Evolutionary conservation across 2,113 vertebrate genomes (phyloP).

Genomic region (Fulica atra): DNA sequence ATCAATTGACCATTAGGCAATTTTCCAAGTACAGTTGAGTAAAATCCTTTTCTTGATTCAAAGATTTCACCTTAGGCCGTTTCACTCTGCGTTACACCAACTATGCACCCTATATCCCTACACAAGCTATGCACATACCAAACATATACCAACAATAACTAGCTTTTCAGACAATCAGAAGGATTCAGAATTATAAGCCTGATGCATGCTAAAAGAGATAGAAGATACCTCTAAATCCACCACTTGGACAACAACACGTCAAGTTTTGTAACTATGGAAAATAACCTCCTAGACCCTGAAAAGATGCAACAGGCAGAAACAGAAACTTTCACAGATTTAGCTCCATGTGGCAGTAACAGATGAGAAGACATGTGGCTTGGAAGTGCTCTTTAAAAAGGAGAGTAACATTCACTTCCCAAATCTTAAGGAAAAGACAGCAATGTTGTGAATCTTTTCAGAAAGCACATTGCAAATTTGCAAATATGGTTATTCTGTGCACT

Average conservation of each 20-base stretch:
- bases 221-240: background rate
- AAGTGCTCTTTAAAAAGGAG: background rate
- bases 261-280: slow-evolving; percentile 2
- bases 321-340: background rate
- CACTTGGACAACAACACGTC: background rate
- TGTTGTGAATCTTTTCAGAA: background rate
- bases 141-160: background rate
- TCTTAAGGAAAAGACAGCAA: background rate
- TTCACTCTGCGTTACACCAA: background rate
- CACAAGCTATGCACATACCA: background rate
- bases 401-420: background rate
- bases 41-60: background rate
- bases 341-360: slow-evolving; percentile 28
- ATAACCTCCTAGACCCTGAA: background rate
- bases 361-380: slow-evolving; percentile 5
- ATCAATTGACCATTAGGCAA: background rate
- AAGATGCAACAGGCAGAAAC: background rate
- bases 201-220: background rate
- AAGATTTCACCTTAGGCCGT: background rate
- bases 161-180: background rate
- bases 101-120: background rate
- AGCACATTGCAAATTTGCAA: background rate
- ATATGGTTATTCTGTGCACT: background rate
- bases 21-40: background rate
- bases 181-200: background rate